Percentiles rank a stretch among this genome's conserved stretches.
Conservation (phyloP, 1,140 invertebrate species). For the Coboldia fuscipes region DNA sequence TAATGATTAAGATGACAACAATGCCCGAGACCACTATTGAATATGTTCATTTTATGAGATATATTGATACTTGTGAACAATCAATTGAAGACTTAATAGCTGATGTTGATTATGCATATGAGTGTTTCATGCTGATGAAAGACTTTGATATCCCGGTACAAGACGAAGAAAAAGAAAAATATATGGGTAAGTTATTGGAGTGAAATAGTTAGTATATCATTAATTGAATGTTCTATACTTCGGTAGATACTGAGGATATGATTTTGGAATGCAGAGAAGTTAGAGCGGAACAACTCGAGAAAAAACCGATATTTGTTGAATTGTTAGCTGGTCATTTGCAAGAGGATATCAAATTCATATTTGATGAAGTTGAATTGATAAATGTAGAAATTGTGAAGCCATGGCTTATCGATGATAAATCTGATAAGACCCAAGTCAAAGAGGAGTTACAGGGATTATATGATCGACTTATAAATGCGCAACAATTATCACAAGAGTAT, state of each 20-base stretch:
- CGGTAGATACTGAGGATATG: constrained; percentile 21
- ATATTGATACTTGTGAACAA: constrained; percentile 35
- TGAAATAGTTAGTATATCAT: background rate
- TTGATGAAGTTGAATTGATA: constrained; percentile 27
- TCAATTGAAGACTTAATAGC: constrained; percentile 38
- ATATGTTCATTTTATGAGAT: constrained; percentile 42
- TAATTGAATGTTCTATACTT: too few relatives aligned
- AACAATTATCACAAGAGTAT: constrained; percentile 41
- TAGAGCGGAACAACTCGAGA: constrained; percentile 20
- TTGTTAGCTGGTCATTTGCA: constrained; percentile 29
- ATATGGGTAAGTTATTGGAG: constrained; percentile 22
- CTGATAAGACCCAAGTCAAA: constrained; percentile 37
- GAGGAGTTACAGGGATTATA: constrained; percentile 35
- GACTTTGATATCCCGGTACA: constrained; percentile 39
- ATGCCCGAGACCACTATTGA: constrained; percentile 36
- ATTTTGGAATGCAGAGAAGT: constrained; percentile 24
- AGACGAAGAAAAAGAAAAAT: constrained; percentile 35
- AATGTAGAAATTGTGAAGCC: constrained; percentile 19
- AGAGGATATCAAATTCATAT: constrained; percentile 25
- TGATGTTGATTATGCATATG: constrained; percentile 41
- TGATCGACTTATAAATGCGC: constrained; percentile 32
- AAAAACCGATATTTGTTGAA: constrained; percentile 24
- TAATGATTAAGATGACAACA: constrained; percentile 34
- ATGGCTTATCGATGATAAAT: constrained; percentile 22
- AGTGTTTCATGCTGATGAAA: constrained; percentile 48